These are phyloP conservation scores for Vanessa tameamea DNA, from an alignment of 1,140 invertebrate species.

Conservation along the genomic window DNA sequence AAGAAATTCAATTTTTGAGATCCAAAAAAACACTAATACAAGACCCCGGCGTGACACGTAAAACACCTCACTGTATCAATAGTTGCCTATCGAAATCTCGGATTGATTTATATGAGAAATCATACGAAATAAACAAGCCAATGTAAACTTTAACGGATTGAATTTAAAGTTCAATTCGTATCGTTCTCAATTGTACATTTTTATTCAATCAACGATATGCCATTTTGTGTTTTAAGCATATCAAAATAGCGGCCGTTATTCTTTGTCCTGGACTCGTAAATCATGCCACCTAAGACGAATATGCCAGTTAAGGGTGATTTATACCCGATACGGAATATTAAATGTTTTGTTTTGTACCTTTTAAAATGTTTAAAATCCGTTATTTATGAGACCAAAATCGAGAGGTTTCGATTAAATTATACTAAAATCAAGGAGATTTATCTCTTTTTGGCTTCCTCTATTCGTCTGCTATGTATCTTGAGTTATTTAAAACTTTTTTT, in stretches of 20 bases:
- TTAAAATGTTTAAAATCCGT: slow-evolving; percentile 76
- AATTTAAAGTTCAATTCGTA: slow-evolving; percentile 26
- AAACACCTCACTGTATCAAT: slow-evolving; percentile 73
- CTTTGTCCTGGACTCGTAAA: slow-evolving; percentile 16
- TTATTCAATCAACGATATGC: not conserved
- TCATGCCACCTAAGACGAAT: slow-evolving; percentile 74
- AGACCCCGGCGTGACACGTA: slow-evolving; percentile 49
- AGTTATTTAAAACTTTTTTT: slow-evolving; percentile 31
- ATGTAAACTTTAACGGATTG: slow-evolving; percentile 15
- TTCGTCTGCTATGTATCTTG: slow-evolving; percentile 45
- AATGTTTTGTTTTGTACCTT: slow-evolving; percentile 72
- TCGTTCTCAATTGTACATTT: not conserved
- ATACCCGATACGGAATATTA: slow-evolving; percentile 73
- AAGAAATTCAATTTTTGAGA: not conserved
- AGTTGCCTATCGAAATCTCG: slow-evolving; percentile 62
- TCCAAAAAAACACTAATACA: slow-evolving; percentile 51
- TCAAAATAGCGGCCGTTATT: slow-evolving; percentile 38
- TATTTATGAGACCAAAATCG: slow-evolving; percentile 75
- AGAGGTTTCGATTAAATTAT: slow-evolving; percentile 75
- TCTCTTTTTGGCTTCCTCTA: slow-evolving; percentile 54
- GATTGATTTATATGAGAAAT: slow-evolving; percentile 75
- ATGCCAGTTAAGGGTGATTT: slow-evolving; percentile 73
- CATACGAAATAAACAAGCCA: slow-evolving; percentile 14
- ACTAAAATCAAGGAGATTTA: slow-evolving; percentile 64
- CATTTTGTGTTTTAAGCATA: slow-evolving; percentile 14